Evolutionary conservation across 2,888 invertebrate species (phyloP).

Genomic region (Nipponacmea schrenckii): DNA sequence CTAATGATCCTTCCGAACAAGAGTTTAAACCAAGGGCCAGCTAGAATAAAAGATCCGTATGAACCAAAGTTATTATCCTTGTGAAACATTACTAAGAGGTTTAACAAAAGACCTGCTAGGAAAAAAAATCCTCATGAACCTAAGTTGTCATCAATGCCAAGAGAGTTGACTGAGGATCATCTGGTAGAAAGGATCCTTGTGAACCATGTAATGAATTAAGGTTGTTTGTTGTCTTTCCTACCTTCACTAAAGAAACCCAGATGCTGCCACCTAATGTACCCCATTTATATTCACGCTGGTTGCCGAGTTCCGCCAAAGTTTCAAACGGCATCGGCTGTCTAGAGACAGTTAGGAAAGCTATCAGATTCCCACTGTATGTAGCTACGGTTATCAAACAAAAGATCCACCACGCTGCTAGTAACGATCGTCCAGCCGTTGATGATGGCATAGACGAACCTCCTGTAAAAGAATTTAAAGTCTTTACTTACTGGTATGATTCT

Average conservation of each 20-base stretch:
- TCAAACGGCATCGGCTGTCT: conserved; percentile 51
- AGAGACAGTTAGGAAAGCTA: conserved; percentile 60
- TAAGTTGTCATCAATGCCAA: too few species aligned
- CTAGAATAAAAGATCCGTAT: too few species aligned
- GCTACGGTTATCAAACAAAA: conserved; percentile 56
- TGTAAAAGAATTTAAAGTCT: conserved; percentile 12
- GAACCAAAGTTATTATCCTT: too few species aligned
- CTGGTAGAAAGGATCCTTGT: not conserved
- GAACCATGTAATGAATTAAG: not conserved
- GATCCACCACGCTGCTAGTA: conserved; percentile 52
- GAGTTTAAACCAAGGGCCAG: too few species aligned
- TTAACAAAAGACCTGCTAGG: too few species aligned
- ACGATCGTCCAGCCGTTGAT: conserved; percentile 47
- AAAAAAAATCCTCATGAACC: too few species aligned
- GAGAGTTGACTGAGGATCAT: too few species aligned
- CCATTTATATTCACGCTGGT: conserved; percentile 45
- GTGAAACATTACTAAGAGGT: too few species aligned
- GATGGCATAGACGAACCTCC: conserved; percentile 47
- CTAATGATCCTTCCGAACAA: too few species aligned
- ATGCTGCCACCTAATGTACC: conserved; percentile 41
- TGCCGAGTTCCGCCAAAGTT: conserved; percentile 45
- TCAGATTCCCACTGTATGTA: conserved; percentile 61
- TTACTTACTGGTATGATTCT: not conserved
- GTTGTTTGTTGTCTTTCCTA: conserved; percentile 17
- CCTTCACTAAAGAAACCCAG: conserved; percentile 45